A percentile compares a stretch with the other conserved stretches of the same genome.
Conservation (phyloP, 2,113 vertebrate genomes). For the Semnornis frantzii region DNA sequence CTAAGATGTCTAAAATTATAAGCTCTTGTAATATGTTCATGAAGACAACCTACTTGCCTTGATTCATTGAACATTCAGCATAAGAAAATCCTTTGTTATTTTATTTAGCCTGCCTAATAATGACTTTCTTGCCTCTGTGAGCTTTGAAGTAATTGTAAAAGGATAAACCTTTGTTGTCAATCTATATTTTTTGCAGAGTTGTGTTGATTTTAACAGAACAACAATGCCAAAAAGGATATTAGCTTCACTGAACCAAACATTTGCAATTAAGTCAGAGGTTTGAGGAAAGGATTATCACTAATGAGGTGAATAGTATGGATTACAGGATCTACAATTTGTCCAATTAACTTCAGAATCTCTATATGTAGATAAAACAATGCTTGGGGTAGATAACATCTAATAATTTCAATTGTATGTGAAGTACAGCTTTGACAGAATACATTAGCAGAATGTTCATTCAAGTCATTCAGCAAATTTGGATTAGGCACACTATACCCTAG, state of each 20-base stretch:
- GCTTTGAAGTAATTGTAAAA: conserved; percentile 74
- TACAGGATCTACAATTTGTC: conserved; percentile 52
- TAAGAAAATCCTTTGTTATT: conserved; percentile 61
- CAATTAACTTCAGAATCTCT: conserved; percentile 60
- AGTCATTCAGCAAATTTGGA: background rate
- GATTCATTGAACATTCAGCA: conserved; percentile 59
- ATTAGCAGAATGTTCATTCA: background rate
- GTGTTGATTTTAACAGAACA: conserved; percentile 75
- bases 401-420: conserved; percentile 15
- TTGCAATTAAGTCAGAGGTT: conserved; percentile 70
- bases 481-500: background rate
- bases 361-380: conserved; percentile 51
- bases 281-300: conserved; percentile 69
- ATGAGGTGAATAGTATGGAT: conserved; percentile 71
- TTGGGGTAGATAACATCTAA: conserved; percentile 35
- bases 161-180: conserved; percentile 73
- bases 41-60: background rate
- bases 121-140: conserved; percentile 51
- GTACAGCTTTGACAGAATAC: background rate
- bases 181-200: conserved; percentile 66
- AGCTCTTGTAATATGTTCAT: background rate
- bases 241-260: conserved; percentile 66
- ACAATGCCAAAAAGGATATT: conserved; percentile 71
- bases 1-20: background rate
- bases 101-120: conserved; percentile 59